Base-by-base conservation (phyloP, 1,140 invertebrate genomes). In the Drosophila watanabei region DNA sequence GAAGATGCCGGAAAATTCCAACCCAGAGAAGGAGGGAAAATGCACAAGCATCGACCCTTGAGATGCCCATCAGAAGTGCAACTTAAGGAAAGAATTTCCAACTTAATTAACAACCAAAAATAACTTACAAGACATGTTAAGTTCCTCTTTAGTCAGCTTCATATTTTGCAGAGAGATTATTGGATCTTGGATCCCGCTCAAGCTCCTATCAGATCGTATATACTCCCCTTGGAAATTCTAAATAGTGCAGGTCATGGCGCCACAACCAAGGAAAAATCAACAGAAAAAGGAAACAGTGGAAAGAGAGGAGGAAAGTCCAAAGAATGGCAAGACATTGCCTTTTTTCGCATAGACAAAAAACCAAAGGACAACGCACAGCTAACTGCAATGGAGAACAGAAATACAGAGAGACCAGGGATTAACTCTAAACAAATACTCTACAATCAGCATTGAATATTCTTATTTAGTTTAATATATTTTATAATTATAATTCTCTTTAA, bases 181-280 rank as follows among this genome's bases (percentile, higher is more conserved):
- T 28, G 24, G 7, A n/a, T n/a, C 46, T 35, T 35, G 8, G 33
- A 35, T 37, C 35, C n/a, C n/a, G 37, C 37, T 39, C 14, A 5
- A 11, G 33, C 33, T 35, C 8, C 45, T 48, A 24, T 48, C 20
- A 48, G 20, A 48, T 68, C 57, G 6, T 3, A 39, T 66, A 59
- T 76, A 77, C 57, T 45, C 73, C 75, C 62, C 6, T 7, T 7
- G 24, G 20, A 75, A 64, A 35, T 59, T 48, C 30, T 7, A 11
- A 33, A 45, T 43, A 13, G 72, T 58, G 37, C 73, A 37, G 62
- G 72, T 48, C 62, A 39, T 56, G 82, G 75, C 75, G 75, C 70
- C 83, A 87, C 58, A 54, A 45, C 75, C 75, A 80, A 80, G 72
- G 66, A 83, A 77, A 87, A 83, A 75, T 80, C 84, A 87, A 83